Conservation (phyloP, 2,797 vertebrate species). For the Alauda arvensis region DNA sequence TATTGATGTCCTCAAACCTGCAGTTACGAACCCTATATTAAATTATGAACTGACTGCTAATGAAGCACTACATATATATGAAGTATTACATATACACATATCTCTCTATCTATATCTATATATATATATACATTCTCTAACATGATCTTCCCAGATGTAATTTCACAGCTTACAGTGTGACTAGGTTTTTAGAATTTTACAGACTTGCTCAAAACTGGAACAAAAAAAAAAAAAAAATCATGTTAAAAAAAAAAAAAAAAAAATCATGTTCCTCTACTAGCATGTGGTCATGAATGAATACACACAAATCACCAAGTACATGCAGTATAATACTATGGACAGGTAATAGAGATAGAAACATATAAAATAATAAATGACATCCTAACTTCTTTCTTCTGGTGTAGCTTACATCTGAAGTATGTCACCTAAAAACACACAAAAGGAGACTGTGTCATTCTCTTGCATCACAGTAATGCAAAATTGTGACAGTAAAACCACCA, state of each 20-base stretch:
- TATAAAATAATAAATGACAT: background rate
- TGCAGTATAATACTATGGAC: background rate
- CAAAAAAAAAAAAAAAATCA: background rate
- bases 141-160: background rate
- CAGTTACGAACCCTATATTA: background rate
- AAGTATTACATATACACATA: background rate
- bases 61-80: background rate
- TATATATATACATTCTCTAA: background rate
- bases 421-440: background rate
- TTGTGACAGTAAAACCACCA: background rate
- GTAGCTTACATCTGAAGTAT: background rate
- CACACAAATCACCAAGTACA: background rate
- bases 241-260: background rate
- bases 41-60: background rate
- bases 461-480: background rate
- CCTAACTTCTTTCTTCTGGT: background rate
- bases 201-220: background rate
- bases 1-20: background rate
- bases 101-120: too few species aligned
- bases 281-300: background rate
- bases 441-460: background rate
- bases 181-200: background rate
- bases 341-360: background rate
- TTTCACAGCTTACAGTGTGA: background rate
- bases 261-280: background rate